A percentile compares a stretch with the other conserved stretches of the same genome.
Evolutionary conservation across 2,888 invertebrate species (phyloP).

Genomic region (Chrysolina haemoptera): DNA sequence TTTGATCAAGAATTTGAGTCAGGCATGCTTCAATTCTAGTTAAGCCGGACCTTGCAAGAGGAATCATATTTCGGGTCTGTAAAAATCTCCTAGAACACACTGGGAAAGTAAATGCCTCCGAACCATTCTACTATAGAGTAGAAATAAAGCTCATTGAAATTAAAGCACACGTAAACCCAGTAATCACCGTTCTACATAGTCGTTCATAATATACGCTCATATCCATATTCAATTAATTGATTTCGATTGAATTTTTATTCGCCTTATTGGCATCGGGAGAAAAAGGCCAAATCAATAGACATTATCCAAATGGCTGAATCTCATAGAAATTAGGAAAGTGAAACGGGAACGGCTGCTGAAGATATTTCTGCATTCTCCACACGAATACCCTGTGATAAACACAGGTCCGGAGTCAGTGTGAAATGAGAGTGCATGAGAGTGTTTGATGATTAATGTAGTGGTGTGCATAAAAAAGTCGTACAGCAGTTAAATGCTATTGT

Average conservation of each 20-base stretch:
- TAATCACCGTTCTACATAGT: neutral
- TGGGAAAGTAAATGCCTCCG: too few species aligned
- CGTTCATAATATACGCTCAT: constrained; percentile 12
- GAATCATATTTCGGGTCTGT: too few species aligned
- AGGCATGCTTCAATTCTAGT: too few species aligned
- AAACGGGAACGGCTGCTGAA: constrained; percentile 52
- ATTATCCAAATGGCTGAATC: constrained; percentile 60
- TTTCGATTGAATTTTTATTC: constrained; percentile 25
- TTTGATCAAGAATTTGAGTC: too few species aligned
- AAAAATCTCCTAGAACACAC: too few species aligned
- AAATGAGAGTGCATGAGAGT: neutral
- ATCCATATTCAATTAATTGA: constrained; percentile 18
- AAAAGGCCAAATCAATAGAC: constrained; percentile 56
- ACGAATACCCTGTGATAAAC: constrained; percentile 51
- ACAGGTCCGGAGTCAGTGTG: constrained; percentile 26
- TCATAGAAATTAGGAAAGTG: constrained; percentile 59
- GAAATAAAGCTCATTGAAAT: neutral
- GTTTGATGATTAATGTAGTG: neutral
- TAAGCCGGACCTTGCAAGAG: too few species aligned
- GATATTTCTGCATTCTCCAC: constrained; percentile 55
- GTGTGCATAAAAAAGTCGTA: too few species aligned
- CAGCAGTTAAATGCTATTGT: too few species aligned
- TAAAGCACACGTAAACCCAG: neutral
- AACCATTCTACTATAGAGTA: neutral
- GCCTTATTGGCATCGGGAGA: constrained; percentile 35